Base-by-base conservation (phyloP, 1,140 invertebrate genomes). In the Drosophila elegans region DNA sequence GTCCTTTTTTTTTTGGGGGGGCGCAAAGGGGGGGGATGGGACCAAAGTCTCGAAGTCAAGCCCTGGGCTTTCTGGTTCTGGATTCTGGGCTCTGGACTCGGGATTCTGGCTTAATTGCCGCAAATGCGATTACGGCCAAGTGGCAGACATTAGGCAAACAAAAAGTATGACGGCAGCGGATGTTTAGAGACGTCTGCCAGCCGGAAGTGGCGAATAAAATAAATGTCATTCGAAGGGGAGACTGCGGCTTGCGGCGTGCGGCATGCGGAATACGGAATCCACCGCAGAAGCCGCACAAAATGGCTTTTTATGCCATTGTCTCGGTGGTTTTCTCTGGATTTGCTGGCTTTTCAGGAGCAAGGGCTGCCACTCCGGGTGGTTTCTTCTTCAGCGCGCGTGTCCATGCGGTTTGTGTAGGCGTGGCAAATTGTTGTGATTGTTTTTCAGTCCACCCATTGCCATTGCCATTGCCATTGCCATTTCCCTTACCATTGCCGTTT, bases 381-480 rank as follows among this genome's bases (percentile, higher is more conserved):
- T 21, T 41, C 7, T 21, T 21, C n/a, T 13, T 21, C 16, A 21
- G 16, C 16, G 83, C 83, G 84, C 83, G 84, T 88, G 83, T 83
- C 73, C 72, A 71, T 88, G 83, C 67, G 83, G 83, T 83, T 75
- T 56, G 60, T 55, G 84, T 88, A 89, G 83, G 83, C 83, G 83
- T 88, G 83, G 83, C 83, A 88, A 88, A 88, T 88, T 83, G 84
- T 89, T 88, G 84, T 88, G 83, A 88, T 88, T 88, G 83, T 88
- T 88, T 89, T 71, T 76, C 49, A 52, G 32, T 52, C 48, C 29
- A 34, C 34, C 61, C 61, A 44, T 75, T 75, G 53, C 74, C 53
- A 13, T 60, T 49, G 9, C 32, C 16, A 10, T 45, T 29, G 25
- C 16, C 16, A 21, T n/a, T n/a, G n/a, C 27, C 27, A 27, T 27